Percentiles rank a stretch among this genome's conserved stretches.
Evolutionary conservation across 64 coral and sea anemone species (phyloP).

Genomic region (Dendronephthya gigantea): DNA sequence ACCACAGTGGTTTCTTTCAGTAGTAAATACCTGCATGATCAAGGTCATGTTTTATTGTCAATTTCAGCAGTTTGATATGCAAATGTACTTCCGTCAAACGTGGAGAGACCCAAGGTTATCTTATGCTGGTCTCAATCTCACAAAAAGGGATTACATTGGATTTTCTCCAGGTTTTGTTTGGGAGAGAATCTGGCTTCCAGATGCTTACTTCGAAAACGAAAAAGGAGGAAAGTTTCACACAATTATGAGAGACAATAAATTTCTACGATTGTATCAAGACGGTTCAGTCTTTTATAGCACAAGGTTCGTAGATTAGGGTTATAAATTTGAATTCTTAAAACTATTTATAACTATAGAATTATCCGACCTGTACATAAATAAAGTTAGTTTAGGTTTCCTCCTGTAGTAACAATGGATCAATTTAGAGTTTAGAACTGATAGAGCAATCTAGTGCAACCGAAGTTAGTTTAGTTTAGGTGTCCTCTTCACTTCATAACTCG

Average conservation of each 20-base stretch:
- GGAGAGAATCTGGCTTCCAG: not conserved
- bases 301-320: too few relatives aligned
- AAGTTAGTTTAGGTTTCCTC: too few relatives aligned
- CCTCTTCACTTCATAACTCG: too few relatives aligned
- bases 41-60: not conserved
- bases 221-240: not conserved
- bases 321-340: too few relatives aligned
- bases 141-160: not conserved
- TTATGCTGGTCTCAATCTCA: not conserved
- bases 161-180: not conserved
- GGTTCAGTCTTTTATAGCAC: not conserved
- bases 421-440: too few relatives aligned
- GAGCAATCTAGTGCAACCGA: too few relatives aligned
- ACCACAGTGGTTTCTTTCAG: too few relatives aligned
- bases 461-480: too few relatives aligned
- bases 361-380: too few relatives aligned
- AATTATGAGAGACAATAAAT: not conserved
- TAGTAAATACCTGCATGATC: too few relatives aligned
- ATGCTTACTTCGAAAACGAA: not conserved
- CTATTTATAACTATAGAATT: too few relatives aligned
- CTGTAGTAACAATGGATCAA: too few relatives aligned
- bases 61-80: not conserved
- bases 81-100: not conserved
- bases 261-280: not conserved
- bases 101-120: not conserved